These are phyloP conservation scores for Aix galericulata DNA, from an alignment of 2,113 vertebrate genomes.

Conservation along the genomic window DNA sequence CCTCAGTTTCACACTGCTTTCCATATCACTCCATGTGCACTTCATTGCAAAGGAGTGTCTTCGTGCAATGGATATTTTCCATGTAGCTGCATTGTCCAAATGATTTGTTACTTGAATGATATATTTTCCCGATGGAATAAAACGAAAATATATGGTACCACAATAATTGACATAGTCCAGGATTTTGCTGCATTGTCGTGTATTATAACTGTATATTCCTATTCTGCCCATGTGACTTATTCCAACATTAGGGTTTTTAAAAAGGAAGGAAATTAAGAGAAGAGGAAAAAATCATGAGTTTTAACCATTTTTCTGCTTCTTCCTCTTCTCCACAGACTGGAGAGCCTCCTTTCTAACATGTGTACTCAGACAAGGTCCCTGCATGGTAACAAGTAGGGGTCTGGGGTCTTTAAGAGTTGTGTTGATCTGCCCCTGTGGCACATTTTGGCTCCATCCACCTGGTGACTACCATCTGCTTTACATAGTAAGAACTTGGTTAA, in stretches of 20 bases:
- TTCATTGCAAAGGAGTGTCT: constrained; percentile 15
- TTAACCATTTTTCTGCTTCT: neutral
- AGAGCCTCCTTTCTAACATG: neutral
- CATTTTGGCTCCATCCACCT: neutral
- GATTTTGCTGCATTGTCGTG: constrained; percentile 46
- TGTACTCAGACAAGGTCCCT: neutral
- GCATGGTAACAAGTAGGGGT: accelerated
- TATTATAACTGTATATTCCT: constrained; percentile 5
- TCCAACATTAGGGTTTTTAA: neutral
- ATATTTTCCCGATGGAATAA: constrained; percentile 18
- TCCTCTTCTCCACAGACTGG: accelerated
- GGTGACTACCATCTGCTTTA: neutral
- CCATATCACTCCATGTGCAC: neutral
- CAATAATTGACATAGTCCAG: constrained; percentile 33
- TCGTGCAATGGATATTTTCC: constrained; percentile 9
- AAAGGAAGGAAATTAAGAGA: neutral
- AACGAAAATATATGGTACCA: constrained; percentile 18
- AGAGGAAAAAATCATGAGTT: neutral
- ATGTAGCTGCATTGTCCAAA: neutral
- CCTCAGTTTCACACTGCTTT: neutral
- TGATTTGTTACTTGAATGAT: constrained; percentile 41
- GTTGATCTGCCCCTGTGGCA: neutral
- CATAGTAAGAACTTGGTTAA: neutral
- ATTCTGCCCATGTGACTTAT: neutral
- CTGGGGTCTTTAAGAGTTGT: neutral